Base-by-base conservation (phyloP, 2,888 invertebrate genomes). In the Nebria brevicollis region DNA sequence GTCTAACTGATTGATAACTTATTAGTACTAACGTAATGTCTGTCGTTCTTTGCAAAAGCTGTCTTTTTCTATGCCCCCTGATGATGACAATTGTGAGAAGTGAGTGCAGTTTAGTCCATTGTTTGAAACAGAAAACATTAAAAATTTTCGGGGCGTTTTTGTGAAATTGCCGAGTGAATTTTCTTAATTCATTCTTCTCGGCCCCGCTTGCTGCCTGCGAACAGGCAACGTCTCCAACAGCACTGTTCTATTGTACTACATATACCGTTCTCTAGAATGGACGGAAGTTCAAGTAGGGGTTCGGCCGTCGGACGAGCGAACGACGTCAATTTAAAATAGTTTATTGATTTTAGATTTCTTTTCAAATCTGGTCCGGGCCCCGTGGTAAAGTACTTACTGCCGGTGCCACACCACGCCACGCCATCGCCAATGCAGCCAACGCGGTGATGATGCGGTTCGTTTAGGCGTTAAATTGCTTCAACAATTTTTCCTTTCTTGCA, bases 71-170 rank as follows among this genome's bases (percentile, higher is more conserved):
- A 65, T 68, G 10, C 68, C 10, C 68, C 68, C 25, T 68, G n/a
- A 68, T 15, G 68, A 11, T 68, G 15, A 13, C 68, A 68, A 68
- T 68, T 25, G 20, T 68, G 68, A 68, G 68, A 25, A 25, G 68
- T 68, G 68, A 25, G 25, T 25, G 68, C 15, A 34, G n/a, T 73
- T 73, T 34, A 11, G 13, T 34, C 72, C 65, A 34, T 86, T 87
- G 86, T 87, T 86, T 86, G 86, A 84, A 82, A 66, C 77, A 84
- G 85, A 86, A 86, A 86, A 87, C 86, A 87, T 87, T 87, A 86
- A 85, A 86, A 86, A 86, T 7, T 73, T 73, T 86, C 83, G 83
- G 86, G 86, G 86, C 86, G 86, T 85, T 86, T 54, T 86, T 84
- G 82, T 84, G 84, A 84, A 85, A 73, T 73, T 73, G 73, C 73